These are phyloP conservation scores for Antheraea pernyi DNA, from an alignment of 1,140 invertebrate genomes.

Conservation along the genomic window DNA sequence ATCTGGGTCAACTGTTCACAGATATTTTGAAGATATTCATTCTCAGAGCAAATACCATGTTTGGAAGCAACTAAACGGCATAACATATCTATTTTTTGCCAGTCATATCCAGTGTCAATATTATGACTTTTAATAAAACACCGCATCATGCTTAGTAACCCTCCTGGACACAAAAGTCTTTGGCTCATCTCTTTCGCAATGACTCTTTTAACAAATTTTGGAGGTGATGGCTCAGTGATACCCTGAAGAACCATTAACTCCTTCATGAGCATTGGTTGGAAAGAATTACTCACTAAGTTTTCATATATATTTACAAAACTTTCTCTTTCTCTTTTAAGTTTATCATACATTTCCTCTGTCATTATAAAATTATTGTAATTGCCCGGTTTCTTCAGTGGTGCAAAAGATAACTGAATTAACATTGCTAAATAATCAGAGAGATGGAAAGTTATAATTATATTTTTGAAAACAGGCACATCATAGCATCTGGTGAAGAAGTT, in stretches of 20 bases:
- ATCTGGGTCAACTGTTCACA: conserved; percentile 76
- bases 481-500: conserved; percentile 61
- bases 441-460: conserved; percentile 72
- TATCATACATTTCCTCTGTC: conserved; percentile 77
- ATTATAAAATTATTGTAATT: conserved; percentile 68
- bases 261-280: conserved; percentile 82
- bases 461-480: conserved; percentile 60
- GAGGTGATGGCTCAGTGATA: conserved; percentile 77
- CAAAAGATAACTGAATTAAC: conserved; percentile 85
- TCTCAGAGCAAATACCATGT: conserved; percentile 73
- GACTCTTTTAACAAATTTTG: conserved; percentile 82
- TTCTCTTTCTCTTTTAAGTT: conserved; percentile 76
- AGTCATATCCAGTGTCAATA: conserved; percentile 79
- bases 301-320: conserved; percentile 79
- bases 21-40: conserved; percentile 79
- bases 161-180: conserved; percentile 80
- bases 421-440: conserved; percentile 81
- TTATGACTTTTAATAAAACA: conserved; percentile 82
- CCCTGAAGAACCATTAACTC: conserved; percentile 85
- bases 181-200: conserved; percentile 81
- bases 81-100: conserved; percentile 84
- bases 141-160: conserved; percentile 80
- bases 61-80: conserved; percentile 82
- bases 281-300: conserved; percentile 79
- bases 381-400: conserved; percentile 82